Base-by-base conservation (phyloP, 2,888 invertebrate species). In the Anagyrus pseudococci region DNA sequence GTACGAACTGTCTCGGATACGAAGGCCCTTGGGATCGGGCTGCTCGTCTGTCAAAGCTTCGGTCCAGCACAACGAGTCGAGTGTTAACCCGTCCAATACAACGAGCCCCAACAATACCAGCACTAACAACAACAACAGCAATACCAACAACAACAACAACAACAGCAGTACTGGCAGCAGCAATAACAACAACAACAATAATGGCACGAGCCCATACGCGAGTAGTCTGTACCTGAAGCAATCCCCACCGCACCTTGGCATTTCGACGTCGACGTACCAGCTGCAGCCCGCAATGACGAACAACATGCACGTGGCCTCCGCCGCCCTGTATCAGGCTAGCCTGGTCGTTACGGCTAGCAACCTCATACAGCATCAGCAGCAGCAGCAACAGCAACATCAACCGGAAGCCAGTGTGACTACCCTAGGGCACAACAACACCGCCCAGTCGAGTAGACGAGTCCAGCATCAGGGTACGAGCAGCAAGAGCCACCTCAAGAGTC, bases 1-100 rank as follows among this genome's bases (percentile, higher is more conserved):
- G 1, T 96, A 95, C 79, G 94, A 95, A 75, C 84, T 93, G 62
- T 90, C 92, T 73, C 87, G 91, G 76, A 93, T 93, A 74, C 84
- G 92, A 61, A 85, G 88, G 68, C 86, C 89, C 70, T 73, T 70
- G 3, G 74, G 74, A 2, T 66, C 75, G 0, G 58, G 19, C 20
- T n/a, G 53, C 0, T 44, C 57, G 26, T 29, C 44, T 10, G n/a
- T n/a, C n/a, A n/a, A n/a, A n/a, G n/a, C n/a, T n/a, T n/a, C n/a
- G n/a, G n/a, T 46, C 1, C 55, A 55, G 22, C 44, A 44, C 2
- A 3, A 22, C 8, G 52, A 62, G 15, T 23, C 48, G n/a, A 62
- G 46, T 22, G 43, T 64, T 2, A 44, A 69, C 3, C 65, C 72
- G n/a, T 77, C 74, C 56, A n/a, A n/a, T n/a, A n/a, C n/a, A n/a